Evolutionary conservation across 2,888 invertebrate species (phyloP).

Genomic region (Cacoxenus indagator): DNA sequence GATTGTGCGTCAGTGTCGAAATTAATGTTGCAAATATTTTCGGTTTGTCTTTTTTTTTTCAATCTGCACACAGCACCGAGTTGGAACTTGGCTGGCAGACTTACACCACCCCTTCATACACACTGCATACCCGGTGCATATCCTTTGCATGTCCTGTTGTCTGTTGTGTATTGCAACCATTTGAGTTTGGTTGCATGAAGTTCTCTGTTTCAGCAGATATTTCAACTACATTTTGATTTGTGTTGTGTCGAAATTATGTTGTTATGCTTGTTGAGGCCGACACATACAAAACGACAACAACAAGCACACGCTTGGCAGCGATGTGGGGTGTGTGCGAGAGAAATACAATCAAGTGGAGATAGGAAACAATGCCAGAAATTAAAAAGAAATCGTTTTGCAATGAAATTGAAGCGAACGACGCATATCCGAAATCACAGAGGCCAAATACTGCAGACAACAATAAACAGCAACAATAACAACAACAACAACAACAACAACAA

Average conservation of each 20-base stretch:
- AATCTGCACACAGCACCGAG: no score
- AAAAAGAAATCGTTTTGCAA: neutral
- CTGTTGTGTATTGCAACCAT: neutral
- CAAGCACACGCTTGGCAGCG: neutral
- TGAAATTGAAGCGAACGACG: neutral
- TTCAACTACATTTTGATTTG: constrained; percentile 50
- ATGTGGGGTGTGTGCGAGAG: neutral
- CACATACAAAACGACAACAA: neutral
- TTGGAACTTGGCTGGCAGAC: constrained; percentile 10
- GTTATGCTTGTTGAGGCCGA: constrained; percentile 34
- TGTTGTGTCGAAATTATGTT: constrained; percentile 47
- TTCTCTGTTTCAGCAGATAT: constrained; percentile 19
- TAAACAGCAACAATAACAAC: neutral
- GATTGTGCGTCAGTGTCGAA: constrained; percentile 53
- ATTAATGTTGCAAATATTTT: constrained; percentile 59
- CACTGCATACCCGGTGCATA: constrained; percentile 3
- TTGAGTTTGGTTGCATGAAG: neutral
- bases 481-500: neutral
- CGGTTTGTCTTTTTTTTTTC: constrained; percentile 33
- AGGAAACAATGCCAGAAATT: neutral
- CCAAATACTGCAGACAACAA: neutral
- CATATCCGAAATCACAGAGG: neutral
- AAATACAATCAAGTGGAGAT: neutral
- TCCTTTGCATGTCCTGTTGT: neutral
- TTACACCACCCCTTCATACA: constrained; percentile 21